A percentile compares a stretch with the other conserved stretches of the same genome.
Evolutionary conservation across 2,797 vertebrate species (phyloP).

Genomic region (Hapalemur alaotrensis): DNA sequence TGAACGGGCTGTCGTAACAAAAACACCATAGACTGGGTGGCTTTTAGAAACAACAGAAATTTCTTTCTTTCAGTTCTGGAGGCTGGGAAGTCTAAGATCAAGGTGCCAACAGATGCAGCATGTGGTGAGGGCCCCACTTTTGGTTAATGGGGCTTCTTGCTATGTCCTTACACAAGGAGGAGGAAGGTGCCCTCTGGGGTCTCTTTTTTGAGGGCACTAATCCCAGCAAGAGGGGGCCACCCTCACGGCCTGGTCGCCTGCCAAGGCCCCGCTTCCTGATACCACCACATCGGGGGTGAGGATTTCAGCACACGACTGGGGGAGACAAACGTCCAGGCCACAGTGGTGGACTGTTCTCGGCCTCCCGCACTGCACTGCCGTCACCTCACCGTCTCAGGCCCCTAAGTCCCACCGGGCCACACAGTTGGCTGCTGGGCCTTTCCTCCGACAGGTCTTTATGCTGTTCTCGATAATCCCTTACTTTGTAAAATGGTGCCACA

Average conservation of each 20-base stretch:
- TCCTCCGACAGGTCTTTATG: rapidly evolving
- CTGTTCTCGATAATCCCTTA: background rate
- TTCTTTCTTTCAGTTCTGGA: background rate
- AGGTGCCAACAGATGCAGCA: too few species aligned
- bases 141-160: background rate
- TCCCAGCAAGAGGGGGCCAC: background rate
- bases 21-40: background rate
- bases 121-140: background rate
- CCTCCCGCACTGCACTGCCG: rapidly evolving
- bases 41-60: background rate
- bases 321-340: background rate
- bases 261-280: background rate
- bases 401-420: rapidly evolving
- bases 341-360: too few species aligned
- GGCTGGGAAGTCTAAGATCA: background rate
- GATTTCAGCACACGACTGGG: background rate
- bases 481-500: background rate
- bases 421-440: background rate
- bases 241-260: background rate
- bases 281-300: background rate
- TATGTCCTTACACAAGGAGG: background rate
- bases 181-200: background rate
- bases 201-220: background rate
- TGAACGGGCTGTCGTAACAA: background rate
- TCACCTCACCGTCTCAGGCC: background rate